Evolutionary conservation across 92 coral and sea anemone genomes (phyloP).

Genomic region (Muricea muricata): DNA sequence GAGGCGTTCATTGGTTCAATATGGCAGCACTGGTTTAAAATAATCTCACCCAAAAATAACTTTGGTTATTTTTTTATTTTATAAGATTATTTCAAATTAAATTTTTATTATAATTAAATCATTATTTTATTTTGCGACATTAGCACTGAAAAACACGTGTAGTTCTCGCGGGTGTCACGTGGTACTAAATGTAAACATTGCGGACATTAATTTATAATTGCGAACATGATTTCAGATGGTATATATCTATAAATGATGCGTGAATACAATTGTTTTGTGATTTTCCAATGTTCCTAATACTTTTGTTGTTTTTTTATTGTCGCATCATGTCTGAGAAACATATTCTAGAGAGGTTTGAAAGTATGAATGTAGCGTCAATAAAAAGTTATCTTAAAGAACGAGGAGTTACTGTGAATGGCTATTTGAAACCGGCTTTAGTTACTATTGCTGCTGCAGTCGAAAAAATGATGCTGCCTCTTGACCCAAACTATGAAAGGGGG

Average conservation of each 20-base stretch:
- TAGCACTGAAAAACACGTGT: conserved; percentile 2
- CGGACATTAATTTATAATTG: background rate
- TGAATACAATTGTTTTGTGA: background rate
- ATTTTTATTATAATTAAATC: too few species aligned
- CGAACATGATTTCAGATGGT: background rate
- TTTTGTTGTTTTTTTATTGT: background rate
- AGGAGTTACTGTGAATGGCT: conserved; percentile 35
- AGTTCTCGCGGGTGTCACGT: conserved; percentile 1
- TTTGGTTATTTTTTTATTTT: too few species aligned
- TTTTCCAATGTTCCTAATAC: background rate
- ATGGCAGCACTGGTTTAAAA: too few species aligned
- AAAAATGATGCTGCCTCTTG: conserved; percentile 49
- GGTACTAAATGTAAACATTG: background rate
- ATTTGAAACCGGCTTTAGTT: conserved; percentile 46
- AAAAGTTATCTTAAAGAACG: conserved; percentile 34
- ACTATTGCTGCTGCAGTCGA: conserved; percentile 39
- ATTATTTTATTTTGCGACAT: background rate
- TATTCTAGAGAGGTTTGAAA: background rate
- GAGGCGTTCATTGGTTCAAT: too few species aligned
- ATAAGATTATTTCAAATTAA: too few species aligned
- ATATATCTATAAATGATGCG: background rate
- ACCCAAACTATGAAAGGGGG: conserved; percentile 24
- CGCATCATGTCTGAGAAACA: background rate
- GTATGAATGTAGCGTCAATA: conserved; percentile 29
- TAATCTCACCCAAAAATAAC: too few species aligned